phyloP scores from a whole-genome alignment of 2,888 invertebrate species.

The Drosophila falleni region DNA sequence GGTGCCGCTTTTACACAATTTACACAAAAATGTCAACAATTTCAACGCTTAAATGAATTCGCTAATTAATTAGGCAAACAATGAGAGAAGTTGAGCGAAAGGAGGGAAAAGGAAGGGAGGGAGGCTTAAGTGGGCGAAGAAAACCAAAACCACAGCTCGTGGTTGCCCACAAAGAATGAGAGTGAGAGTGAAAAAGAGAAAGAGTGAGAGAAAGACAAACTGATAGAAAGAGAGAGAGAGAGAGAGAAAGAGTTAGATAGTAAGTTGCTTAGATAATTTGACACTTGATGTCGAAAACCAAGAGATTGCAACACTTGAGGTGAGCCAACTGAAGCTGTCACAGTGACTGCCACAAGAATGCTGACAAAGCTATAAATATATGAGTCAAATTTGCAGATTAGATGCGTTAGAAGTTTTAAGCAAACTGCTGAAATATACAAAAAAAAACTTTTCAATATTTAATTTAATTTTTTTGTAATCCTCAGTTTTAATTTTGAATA shows the following conservation, averaged over 20 bases:
- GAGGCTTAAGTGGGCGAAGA: conserved; percentile 16
- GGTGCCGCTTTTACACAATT: conserved; percentile 27
- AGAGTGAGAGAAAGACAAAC: background rate
- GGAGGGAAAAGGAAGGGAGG: too few relatives aligned
- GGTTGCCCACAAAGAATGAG: conserved; percentile 7
- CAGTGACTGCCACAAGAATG: conserved; percentile 47
- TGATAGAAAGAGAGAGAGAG: background rate
- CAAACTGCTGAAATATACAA: too few relatives aligned
- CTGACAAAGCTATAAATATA: conserved; percentile 11
- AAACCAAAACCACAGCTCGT: conserved; percentile 30
- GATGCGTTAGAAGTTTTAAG: too few relatives aligned
- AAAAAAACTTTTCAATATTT: too few relatives aligned
- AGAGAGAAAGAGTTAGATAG: conserved; percentile 2
- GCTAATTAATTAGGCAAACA: conserved; percentile 62
- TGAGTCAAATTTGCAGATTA: too few relatives aligned
- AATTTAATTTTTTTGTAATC: too few relatives aligned
- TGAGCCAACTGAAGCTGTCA: conserved; percentile 14
- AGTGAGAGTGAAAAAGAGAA: background rate
- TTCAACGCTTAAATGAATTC: conserved; percentile 44
- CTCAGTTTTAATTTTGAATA: too few relatives aligned
- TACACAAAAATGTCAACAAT: conserved; percentile 47
- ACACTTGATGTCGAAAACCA: conserved; percentile 48
- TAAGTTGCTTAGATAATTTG: conserved; percentile 44
- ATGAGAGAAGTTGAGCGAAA: background rate
- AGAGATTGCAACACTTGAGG: conserved; percentile 59